Conservation (phyloP, 2,888 invertebrate species). For the Protophormia terraenovae region DNA sequence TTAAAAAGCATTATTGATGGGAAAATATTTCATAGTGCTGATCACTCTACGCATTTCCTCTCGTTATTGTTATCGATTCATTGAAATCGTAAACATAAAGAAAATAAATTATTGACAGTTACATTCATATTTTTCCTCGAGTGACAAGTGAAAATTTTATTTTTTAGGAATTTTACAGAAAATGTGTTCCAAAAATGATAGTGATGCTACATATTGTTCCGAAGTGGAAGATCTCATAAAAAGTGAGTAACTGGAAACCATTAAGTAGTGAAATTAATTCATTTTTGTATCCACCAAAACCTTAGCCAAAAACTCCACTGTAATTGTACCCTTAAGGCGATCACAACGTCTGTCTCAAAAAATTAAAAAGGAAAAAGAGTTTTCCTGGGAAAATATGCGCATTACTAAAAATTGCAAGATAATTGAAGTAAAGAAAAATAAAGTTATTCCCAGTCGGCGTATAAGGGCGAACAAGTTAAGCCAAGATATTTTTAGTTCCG, state of each 20-base stretch:
- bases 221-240: constrained; percentile 56
- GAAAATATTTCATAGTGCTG: too few relatives aligned
- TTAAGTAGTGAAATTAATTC: neutral
- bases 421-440: neutral
- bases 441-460: neutral
- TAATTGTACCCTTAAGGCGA: neutral
- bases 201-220: constrained; percentile 66
- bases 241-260: neutral
- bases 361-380: too few relatives aligned
- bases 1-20: too few relatives aligned
- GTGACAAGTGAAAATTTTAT: neutral
- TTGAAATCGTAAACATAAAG: too few relatives aligned
- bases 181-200: constrained; percentile 46
- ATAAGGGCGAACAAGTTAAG: neutral
- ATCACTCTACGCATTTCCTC: too few relatives aligned
- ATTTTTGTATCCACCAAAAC: neutral
- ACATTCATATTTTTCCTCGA: neutral
- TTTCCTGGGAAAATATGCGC: neutral
- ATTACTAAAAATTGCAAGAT: neutral
- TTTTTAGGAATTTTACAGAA: neutral
- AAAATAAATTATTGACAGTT: too few relatives aligned
- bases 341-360: constrained; percentile 18
- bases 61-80: too few relatives aligned
- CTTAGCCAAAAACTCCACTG: neutral
- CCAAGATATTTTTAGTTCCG: neutral